These are phyloP conservation scores for Melinopterus prodromus DNA, from an alignment of 2,888 invertebrate genomes.

Conservation along the genomic window DNA sequence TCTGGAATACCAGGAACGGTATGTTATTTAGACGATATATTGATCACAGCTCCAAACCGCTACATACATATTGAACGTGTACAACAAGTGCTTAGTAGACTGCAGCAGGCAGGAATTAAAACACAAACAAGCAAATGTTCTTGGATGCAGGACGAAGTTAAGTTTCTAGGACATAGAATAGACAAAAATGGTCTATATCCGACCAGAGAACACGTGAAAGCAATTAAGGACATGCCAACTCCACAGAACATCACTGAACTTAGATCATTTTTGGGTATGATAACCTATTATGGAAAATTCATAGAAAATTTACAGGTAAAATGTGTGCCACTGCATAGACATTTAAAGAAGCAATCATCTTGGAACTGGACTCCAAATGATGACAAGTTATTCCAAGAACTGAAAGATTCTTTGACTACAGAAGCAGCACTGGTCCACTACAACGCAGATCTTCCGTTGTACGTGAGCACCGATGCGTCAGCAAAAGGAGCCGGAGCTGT, in stretches of 20 bases:
- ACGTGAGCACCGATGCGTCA: not conserved
- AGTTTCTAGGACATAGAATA: slow-evolving; percentile 39
- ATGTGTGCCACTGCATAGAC: not conserved
- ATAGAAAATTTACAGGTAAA: not conserved
- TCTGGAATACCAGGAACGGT: too few relatives aligned
- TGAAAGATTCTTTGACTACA: too few relatives aligned
- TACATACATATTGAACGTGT: too few relatives aligned
- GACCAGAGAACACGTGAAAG: slow-evolving; percentile 34
- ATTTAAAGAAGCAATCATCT: not conserved
- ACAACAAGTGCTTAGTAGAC: too few relatives aligned
- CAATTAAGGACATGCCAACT: slow-evolving; percentile 36
- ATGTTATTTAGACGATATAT: too few relatives aligned
- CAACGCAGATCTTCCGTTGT: not conserved
- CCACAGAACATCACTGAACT: slow-evolving; percentile 35
- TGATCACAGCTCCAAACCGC: too few relatives aligned
- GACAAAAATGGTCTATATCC: slow-evolving; percentile 38
- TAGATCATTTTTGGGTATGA: slow-evolving; percentile 36
- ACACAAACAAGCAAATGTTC: slow-evolving; percentile 6
- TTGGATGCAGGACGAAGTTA: slow-evolving; percentile 17
- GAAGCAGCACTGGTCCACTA: too few relatives aligned
- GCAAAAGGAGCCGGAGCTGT: too few relatives aligned
- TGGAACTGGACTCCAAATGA: too few relatives aligned
- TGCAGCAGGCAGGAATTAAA: too few relatives aligned
- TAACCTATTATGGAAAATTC: not conserved
- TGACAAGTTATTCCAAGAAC: too few relatives aligned